A percentile compares a stretch with the other conserved stretches of the same genome.
Conservation (phyloP, 2,888 invertebrate genomes). For the Hyalella azteca region DNA sequence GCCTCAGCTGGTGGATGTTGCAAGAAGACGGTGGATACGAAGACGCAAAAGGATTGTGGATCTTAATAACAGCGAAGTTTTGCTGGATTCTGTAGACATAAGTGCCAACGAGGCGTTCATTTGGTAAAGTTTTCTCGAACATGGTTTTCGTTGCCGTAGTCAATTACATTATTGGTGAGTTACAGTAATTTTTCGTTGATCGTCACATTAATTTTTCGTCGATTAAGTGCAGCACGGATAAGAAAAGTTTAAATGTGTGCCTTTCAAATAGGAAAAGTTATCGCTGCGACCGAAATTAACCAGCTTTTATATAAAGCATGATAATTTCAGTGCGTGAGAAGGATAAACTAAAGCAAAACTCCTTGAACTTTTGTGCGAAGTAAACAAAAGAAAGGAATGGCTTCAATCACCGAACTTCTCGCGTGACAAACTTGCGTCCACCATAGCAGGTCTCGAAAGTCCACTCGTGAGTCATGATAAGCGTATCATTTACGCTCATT, state of each 20-base stretch:
- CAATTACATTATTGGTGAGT: not conserved
- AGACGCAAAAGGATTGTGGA: too few relatives aligned
- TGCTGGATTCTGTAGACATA: too few relatives aligned
- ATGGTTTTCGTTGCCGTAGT: not conserved
- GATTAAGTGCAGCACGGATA: not conserved
- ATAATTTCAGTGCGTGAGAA: not conserved
- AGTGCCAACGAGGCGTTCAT: not conserved
- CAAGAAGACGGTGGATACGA: too few relatives aligned
- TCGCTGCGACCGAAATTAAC: not conserved
- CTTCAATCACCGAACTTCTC: too few relatives aligned
- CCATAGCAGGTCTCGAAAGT: too few relatives aligned
- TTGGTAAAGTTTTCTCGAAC: not conserved
- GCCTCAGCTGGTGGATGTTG: too few relatives aligned
- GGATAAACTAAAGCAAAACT: not conserved
- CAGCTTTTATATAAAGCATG: not conserved
- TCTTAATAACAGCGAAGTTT: too few relatives aligned
- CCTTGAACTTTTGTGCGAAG: not conserved
- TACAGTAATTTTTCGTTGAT: not conserved
- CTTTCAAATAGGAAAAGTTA: not conserved
- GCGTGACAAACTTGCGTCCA: too few relatives aligned
- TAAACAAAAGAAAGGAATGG: constrained; percentile 13
- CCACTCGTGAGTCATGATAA: too few relatives aligned
- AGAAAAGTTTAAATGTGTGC: not conserved
- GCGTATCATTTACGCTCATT: too few relatives aligned
- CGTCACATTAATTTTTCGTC: not conserved